Conservation (phyloP, 1,140 invertebrate species). For the Panulirus ornatus region DNA sequence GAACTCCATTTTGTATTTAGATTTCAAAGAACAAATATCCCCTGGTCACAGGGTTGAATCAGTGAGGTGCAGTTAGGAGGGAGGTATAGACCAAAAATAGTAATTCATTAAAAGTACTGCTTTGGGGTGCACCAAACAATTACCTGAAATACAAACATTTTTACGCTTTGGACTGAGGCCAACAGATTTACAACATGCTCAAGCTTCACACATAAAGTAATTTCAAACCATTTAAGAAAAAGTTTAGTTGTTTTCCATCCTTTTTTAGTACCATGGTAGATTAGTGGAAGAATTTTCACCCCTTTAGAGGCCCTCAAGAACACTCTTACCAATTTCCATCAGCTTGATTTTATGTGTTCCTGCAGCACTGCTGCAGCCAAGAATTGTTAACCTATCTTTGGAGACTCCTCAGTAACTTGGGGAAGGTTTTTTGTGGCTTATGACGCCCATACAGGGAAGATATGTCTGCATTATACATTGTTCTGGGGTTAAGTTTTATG, state of each 20-base stretch:
- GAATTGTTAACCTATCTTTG: not conserved
- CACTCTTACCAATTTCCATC: slow-evolving; percentile 15
- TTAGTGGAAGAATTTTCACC: not conserved
- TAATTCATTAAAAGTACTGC: slow-evolving; percentile 17
- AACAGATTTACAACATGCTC: slow-evolving; percentile 7
- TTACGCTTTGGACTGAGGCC: slow-evolving; percentile 11
- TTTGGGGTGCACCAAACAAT: not conserved
- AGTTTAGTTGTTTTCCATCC: not conserved
- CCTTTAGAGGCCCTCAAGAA: not conserved
- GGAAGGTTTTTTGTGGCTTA: no score
- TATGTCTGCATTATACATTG: no score
- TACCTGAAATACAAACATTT: not conserved
- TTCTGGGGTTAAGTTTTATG: no score
- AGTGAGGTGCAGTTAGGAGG: slow-evolving; percentile 30
- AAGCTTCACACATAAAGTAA: slow-evolving; percentile 5
- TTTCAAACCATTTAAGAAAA: slow-evolving; percentile 25
- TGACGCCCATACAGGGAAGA: no score
- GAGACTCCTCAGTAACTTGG: no score
- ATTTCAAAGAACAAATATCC: no score
- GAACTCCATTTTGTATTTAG: not conserved
- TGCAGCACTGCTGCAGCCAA: not conserved
- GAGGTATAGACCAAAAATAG: no score
- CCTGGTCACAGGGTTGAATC: slow-evolving; percentile 64
- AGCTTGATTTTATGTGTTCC: slow-evolving; percentile 11
- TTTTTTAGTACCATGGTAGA: not conserved